These are phyloP conservation scores for Agrochola litura DNA, from an alignment of 2,888 invertebrate species.

Conservation along the genomic window DNA sequence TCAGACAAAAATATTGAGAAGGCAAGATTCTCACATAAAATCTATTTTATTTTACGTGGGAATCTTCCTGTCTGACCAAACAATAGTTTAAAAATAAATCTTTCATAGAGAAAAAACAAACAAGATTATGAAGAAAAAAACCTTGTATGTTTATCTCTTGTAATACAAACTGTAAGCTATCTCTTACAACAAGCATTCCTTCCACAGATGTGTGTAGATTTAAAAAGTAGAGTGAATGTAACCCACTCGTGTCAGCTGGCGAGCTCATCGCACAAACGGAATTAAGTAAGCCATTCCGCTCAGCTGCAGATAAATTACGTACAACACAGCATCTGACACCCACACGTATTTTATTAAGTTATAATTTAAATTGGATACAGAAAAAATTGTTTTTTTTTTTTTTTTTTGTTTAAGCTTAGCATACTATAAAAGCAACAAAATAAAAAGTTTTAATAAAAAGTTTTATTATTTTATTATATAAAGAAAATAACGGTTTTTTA, in stretches of 20 bases:
- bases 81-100: background rate
- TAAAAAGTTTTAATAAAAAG: too few relatives aligned
- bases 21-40: too few relatives aligned
- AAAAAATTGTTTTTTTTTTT: background rate
- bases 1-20: too few relatives aligned
- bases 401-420: background rate
- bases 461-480: too few relatives aligned
- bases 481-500: background rate
- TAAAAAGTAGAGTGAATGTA: slow-evolving; percentile 41
- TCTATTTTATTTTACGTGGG: background rate
- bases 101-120: background rate
- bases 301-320: slow-evolving; percentile 56
- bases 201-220: slow-evolving; percentile 37
- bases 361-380: background rate
- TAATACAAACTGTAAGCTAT: slow-evolving; percentile 6
- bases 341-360: slow-evolving; percentile 6
- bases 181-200: background rate
- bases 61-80: background rate
- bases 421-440: background rate
- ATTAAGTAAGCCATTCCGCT: slow-evolving; percentile 53
- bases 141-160: background rate
- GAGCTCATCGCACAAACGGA: slow-evolving; percentile 38
- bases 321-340: slow-evolving; percentile 27
- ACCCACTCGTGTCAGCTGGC: slow-evolving; percentile 36
- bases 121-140: background rate